Evolutionary conservation across 2,888 invertebrate genomes (phyloP).

Genomic region (Callyntrura sp.): DNA sequence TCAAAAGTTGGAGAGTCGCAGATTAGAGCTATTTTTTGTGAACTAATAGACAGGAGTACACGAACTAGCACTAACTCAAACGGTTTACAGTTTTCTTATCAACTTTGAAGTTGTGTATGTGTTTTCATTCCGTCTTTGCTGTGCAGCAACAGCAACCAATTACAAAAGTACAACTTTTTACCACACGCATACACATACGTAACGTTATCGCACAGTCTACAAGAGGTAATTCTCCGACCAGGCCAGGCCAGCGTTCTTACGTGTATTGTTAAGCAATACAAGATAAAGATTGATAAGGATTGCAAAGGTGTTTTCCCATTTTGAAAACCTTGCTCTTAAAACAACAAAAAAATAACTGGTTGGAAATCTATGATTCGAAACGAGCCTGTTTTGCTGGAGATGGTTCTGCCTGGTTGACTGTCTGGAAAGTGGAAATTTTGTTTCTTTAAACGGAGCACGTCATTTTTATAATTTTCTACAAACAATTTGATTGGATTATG

Average conservation of each 20-base stretch:
- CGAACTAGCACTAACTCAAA: background rate
- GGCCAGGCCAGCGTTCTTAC: slow-evolving; percentile 6
- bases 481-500: no score
- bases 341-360: background rate
- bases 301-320: background rate
- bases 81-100: slow-evolving; percentile 9
- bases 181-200: background rate
- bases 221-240: no score
- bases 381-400: background rate
- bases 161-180: background rate
- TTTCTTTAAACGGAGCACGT: background rate
- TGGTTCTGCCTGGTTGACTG: background rate
- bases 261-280: background rate
- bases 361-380: no score
- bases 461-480: no score
- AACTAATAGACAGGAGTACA: background rate
- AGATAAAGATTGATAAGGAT: background rate
- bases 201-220: background rate
- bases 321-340: background rate
- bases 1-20: no score
- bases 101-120: background rate
- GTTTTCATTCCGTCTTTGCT: background rate
- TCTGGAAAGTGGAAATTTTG: slow-evolving; percentile 7
- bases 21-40: background rate
- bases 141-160: background rate